Base-by-base conservation (phyloP, 1,140 invertebrate genomes). In the Manduca sexta region DNA sequence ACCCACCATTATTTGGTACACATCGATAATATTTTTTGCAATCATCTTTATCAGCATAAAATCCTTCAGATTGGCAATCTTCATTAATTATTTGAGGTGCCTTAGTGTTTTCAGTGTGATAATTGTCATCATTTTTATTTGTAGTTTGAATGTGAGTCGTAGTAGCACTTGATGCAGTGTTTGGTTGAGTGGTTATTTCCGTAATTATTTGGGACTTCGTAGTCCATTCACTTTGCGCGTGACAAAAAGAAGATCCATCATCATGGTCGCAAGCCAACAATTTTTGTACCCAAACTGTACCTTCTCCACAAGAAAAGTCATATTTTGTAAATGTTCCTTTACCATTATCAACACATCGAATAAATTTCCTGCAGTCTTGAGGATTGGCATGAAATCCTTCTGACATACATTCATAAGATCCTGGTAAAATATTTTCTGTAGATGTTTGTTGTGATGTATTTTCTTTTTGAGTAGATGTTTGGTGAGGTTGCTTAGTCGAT, bases 301-400 rank as follows among this genome's bases (percentile, higher is more conserved):
- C 92, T 49, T 87, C 83, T 11, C 90, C 91, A 73, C 93, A 94
- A 17, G 78, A 87, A 74, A 92, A 95, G 50, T 92, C 89, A 70
- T 91, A 91, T 72, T 87, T 90, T 26, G 77, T 89, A 60, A 88
- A 93, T 2, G 82, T 80, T 38, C 84, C 88, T 29, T 87, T 74
- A 3, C 89, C 90, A 56, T 90, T 86, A 53, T 87, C 84, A 26
- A 94, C 92, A 77, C 93, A 95, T 66, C 93, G 88, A 63, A 92
- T 93, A 71, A 95, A 95, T 69, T 93, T 93, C 51, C 84, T 89
- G 60, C 94, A 95, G 70, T 95, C 89, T 51, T 87, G 73, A 8
- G 87, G 76, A 86, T 93, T 88, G 17, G 88, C 87, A 50, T 90
- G 84, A 80, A 92, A 94, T 64, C 92, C 93, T 86, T 92, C 91